Percentiles rank a stretch among this genome's conserved stretches.
These are phyloP conservation scores for Pachycephus smyrnensis DNA, from an alignment of 2,888 invertebrate genomes.

Conservation along the genomic window DNA sequence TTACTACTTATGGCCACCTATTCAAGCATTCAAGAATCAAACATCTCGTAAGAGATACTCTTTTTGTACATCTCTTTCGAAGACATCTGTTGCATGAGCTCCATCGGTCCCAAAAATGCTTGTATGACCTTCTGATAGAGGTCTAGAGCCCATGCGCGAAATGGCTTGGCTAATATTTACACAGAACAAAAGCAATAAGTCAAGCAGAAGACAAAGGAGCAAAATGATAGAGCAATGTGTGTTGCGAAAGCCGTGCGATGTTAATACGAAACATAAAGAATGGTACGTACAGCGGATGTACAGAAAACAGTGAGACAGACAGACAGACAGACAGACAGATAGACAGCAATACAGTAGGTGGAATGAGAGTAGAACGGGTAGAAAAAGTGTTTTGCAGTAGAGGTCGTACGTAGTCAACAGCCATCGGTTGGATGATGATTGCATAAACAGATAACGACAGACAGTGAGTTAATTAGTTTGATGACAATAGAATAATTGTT, in stretches of 20 bases:
- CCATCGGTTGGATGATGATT: neutral
- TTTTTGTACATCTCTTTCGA: neutral
- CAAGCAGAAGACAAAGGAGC: neutral
- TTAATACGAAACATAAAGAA: neutral
- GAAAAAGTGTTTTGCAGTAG: neutral
- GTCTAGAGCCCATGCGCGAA: constrained; percentile 3
- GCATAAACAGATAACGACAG: constrained; percentile 6
- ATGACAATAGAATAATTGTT: neutral
- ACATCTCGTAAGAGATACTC: neutral
- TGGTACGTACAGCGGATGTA: constrained; percentile 3
- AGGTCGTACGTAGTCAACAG: neutral
- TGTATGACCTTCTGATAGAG: constrained; percentile 1
- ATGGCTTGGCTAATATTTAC: neutral
- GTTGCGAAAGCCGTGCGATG: neutral
- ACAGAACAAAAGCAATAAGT: neutral
- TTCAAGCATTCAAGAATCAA: neutral
- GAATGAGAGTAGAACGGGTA: neutral
- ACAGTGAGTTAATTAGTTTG: neutral
- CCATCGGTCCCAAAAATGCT: neutral
- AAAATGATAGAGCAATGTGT: neutral
- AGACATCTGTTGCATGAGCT: neutral
- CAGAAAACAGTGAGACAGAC: constrained; percentile 1
- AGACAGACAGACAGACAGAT: constrained; percentile 8
- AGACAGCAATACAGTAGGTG: neutral
- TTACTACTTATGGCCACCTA: neutral